Percentiles rank a stretch among this genome's conserved stretches.
Evolutionary conservation across 2,113 vertebrate genomes (phyloP).

Genomic region (Rhinopithecus roxellana): DNA sequence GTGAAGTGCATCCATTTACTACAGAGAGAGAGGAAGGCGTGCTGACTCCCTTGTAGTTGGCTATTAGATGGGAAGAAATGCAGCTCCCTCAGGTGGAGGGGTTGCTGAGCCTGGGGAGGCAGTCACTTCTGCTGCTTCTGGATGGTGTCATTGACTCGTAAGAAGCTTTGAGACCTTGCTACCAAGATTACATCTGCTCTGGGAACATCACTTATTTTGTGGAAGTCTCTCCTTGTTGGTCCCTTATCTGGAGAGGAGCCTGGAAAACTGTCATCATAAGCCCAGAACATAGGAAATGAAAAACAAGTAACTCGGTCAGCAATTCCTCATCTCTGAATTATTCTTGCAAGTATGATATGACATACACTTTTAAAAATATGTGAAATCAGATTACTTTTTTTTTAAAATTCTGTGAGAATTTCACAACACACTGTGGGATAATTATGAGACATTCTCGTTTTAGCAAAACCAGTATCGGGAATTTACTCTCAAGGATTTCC

Average conservation of each 20-base stretch:
- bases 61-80: neutral
- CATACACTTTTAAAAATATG: neutral
- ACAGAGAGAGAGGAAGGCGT: neutral
- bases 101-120: neutral
- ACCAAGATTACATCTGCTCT: neutral
- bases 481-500: neutral
- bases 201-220: neutral
- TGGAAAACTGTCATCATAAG: neutral
- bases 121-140: neutral
- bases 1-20: neutral
- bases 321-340: conserved; percentile 40
- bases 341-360: neutral
- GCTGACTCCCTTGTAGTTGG: neutral
- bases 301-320: neutral
- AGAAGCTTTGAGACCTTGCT: neutral
- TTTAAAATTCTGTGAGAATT: neutral
- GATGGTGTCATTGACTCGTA: fast-evolving
- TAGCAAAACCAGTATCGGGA: neutral
- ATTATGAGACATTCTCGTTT: neutral
- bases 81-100: neutral
- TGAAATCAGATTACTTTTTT: neutral
- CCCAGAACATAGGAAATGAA: neutral
- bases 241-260: neutral
- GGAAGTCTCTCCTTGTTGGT: neutral
- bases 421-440: neutral